Base-by-base conservation (phyloP, 2,888 invertebrate genomes). In the Brachyptera putata region DNA sequence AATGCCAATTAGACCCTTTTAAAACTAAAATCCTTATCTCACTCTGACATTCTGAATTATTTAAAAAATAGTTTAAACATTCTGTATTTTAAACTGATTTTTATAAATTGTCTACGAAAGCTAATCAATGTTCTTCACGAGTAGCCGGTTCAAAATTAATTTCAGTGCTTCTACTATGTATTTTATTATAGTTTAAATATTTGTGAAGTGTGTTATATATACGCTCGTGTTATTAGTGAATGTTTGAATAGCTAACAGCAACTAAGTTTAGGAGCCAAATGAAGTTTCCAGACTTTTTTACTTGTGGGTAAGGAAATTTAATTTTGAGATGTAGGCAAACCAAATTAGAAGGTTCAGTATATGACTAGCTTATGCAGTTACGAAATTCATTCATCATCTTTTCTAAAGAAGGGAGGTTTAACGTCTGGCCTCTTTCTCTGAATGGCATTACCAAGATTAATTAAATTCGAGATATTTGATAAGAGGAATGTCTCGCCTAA, bases 221-320 rank as follows among this genome's bases (percentile, higher is more conserved):
- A 39, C 39, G 39, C 7, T 39, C 39, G 7, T 14, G 39, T 39
- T 39, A 39, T 39, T 43, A 43, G 43, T 18, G 18, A 16, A 18
- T 43, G 43, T 43, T 43, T 43, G 43, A 43, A 18, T 43, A 43
- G 43, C 21, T 16, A 18, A 21, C 43, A 21, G 43, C n/a, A 24
- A 48, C 58, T 46, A 43, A 60, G 48, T 43, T 60, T 60, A 56
- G n/a, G n/a, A n/a, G 13, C 56, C 18, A 60, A 60, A 60, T 57
- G 21, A 56, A 60, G 56, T 56, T 60, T 25, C 48, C 49, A 46
- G 22, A 48, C 18, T 56, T 56, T 60, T 34, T 55, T 41, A 39
- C 36, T 36, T 53, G 53, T 21, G 53, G 53, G 53, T 53, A 53
- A 56, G 56, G 48, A 56, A 60, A 60, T 60, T 55, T 60, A 60